phyloP scores from a whole-genome alignment of 2,113 vertebrate species.

The Plecturocebus donacophilus region DNA sequence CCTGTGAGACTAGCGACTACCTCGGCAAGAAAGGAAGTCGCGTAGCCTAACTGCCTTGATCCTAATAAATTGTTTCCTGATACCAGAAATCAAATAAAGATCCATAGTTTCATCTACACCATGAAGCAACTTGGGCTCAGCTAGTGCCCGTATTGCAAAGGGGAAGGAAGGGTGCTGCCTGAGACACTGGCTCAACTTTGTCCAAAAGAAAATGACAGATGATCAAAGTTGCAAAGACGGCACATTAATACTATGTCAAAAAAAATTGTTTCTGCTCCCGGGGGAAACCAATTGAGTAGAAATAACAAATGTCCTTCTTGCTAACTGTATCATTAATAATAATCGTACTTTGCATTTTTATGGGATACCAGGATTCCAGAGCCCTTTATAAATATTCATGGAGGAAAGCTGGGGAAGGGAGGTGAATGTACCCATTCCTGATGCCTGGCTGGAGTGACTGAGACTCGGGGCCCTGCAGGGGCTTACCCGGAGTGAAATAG shows the following conservation, averaged over 20 bases:
- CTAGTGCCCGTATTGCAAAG: not conserved
- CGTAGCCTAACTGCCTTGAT: conserved; percentile 76
- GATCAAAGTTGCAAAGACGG: conserved; percentile 45
- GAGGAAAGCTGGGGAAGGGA: not conserved
- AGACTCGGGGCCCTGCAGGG: not conserved
- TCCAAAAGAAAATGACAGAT: conserved; percentile 57
- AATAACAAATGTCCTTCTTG: conserved; percentile 78
- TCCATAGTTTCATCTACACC: conserved; percentile 73
- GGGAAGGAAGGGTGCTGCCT: not conserved
- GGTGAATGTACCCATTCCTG: not conserved
- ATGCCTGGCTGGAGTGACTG: not conserved
- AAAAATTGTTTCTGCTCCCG: conserved; percentile 50
- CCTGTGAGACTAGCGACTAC: conserved; percentile 75
- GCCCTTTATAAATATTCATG: conserved; percentile 66
- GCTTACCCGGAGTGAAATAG: not conserved
- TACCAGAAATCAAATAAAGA: conserved; percentile 82
- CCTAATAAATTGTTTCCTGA: conserved; percentile 85
- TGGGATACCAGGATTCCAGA: conserved; percentile 63
- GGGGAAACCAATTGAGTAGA: conserved; percentile 76
- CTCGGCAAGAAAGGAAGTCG: conserved; percentile 80
- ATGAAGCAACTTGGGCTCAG: conserved; percentile 54
- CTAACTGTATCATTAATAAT: conserved; percentile 79
- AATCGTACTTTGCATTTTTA: conserved; percentile 74
- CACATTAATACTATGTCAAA: conserved; percentile 60
- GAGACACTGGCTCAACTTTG: conserved; percentile 39